phyloP scores from a whole-genome alignment of 2,113 vertebrate species.

The Amazona guildingii region DNA sequence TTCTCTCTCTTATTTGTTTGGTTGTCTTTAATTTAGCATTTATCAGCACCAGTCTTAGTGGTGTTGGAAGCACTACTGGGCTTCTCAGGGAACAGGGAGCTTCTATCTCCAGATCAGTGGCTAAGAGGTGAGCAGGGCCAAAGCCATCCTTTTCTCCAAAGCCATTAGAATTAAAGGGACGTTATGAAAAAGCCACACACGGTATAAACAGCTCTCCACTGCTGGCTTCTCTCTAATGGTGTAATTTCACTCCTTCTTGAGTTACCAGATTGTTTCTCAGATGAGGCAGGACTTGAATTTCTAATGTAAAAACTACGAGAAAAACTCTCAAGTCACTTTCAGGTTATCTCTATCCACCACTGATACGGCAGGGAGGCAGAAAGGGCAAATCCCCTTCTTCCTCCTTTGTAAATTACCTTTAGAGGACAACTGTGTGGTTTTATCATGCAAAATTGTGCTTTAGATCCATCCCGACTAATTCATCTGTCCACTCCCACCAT shows the following conservation, averaged over 20 bases:
- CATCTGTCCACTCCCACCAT: rapidly evolving
- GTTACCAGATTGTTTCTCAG: conserved; percentile 47
- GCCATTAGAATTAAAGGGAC: neutral
- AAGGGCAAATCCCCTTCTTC: neutral
- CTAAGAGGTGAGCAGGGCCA: neutral
- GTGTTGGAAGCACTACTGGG: neutral
- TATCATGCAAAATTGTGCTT: rapidly evolving
- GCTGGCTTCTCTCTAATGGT: neutral
- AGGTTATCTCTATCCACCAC: neutral
- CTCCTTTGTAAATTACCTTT: neutral
- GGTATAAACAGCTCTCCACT: neutral
- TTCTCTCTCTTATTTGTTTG: neutral
- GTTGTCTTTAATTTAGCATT: neutral
- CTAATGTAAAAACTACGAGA: neutral
- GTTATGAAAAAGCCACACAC: neutral
- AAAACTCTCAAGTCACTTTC: neutral
- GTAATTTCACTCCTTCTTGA: neutral
- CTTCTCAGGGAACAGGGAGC: neutral
- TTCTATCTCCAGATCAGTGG: neutral
- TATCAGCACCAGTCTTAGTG: neutral
- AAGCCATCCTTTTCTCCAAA: neutral
- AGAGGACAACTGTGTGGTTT: rapidly evolving
- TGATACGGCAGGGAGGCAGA: rapidly evolving
- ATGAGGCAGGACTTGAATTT: conserved; percentile 49
- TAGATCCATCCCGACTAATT: rapidly evolving